A percentile compares a stretch with the other conserved stretches of the same genome.
Conservation (phyloP, 2,797 vertebrate species). For the Monodelphis domestica region DNA sequence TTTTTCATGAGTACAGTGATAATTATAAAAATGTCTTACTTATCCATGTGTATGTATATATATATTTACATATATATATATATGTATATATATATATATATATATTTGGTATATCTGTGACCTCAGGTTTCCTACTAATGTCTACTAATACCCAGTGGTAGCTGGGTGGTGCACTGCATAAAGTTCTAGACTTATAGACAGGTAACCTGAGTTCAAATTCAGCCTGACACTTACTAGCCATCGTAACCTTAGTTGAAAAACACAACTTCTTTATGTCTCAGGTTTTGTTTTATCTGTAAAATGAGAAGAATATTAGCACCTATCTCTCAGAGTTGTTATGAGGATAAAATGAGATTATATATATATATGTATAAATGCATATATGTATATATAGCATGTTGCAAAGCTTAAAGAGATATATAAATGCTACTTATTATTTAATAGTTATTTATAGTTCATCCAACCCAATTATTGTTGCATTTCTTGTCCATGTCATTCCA, state of each 20-base stretch:
- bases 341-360: not conserved
- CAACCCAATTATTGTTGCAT: not conserved
- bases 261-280: not conserved
- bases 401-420: too few relatives aligned
- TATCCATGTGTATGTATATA: not conserved
- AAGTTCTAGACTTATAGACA: not conserved
- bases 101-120: not conserved
- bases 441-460: not conserved
- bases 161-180: not conserved
- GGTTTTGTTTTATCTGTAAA: not conserved
- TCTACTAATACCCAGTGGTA: not conserved
- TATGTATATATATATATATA: not conserved
- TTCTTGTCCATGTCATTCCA: not conserved
- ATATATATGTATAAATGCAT: too few relatives aligned
- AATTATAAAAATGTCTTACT: not conserved
- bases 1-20: not conserved
- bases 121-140: not conserved
- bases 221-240: not conserved
- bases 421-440: too few relatives aligned
- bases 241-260: not conserved
- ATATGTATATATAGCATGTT: too few relatives aligned
- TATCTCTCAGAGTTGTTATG: not conserved
- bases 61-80: not conserved
- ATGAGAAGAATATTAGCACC: not conserved
- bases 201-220: not conserved